Evolutionary conservation across 2,888 invertebrate species (phyloP).

Genomic region (Calameuta filiformis): DNA sequence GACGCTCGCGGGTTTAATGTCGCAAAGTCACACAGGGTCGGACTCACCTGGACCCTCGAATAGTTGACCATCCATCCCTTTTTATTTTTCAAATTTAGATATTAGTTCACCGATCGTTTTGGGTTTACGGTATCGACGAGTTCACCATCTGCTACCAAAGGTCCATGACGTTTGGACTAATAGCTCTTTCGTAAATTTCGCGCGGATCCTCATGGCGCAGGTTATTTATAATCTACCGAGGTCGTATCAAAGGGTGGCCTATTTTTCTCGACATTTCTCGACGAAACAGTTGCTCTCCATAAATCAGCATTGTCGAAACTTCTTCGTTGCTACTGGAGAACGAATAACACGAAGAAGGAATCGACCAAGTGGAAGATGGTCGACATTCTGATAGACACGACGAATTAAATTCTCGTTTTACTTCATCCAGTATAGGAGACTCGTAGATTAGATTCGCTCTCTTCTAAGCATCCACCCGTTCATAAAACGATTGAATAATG

Average conservation of each 20-base stretch:
- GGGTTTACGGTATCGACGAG: neutral
- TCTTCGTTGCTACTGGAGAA: neutral
- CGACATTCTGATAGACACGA: neutral
- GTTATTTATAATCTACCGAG: neutral
- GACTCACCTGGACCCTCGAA: slow-evolving; percentile 8
- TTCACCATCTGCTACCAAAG: neutral
- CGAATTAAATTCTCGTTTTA: neutral
- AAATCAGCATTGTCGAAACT: neutral
- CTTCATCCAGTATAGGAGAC: neutral
- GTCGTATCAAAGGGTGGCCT: neutral
- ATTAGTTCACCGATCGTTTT: neutral
- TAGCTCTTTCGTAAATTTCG: neutral
- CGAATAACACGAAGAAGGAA: neutral
- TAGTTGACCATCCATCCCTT: neutral
- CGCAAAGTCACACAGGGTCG: slow-evolving; percentile 20
- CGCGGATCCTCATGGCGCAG: neutral
- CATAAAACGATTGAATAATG: neutral
- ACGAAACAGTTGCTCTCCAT: neutral
- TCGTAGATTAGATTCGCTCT: neutral
- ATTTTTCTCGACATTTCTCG: neutral
- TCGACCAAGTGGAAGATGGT: neutral
- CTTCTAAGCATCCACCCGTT: neutral
- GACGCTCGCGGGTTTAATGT: slow-evolving; percentile 22
- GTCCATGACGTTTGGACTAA: neutral
- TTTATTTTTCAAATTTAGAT: neutral